phyloP scores from a whole-genome alignment of 1,140 invertebrate species.

The Drosophila parabipectinata region DNA sequence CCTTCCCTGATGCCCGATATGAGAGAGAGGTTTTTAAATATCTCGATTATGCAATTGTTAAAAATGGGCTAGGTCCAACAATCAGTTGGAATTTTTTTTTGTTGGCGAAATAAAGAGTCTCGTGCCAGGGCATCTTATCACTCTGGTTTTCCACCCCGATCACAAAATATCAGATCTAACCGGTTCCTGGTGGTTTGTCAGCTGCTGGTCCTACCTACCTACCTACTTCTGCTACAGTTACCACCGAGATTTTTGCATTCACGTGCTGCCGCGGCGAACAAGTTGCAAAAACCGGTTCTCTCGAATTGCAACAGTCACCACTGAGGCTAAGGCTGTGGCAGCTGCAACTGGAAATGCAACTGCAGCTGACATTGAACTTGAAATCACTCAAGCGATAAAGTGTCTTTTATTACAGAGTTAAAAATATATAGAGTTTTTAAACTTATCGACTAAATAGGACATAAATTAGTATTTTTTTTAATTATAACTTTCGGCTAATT shows the following conservation, averaged over 20 bases:
- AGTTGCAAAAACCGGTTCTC: conserved; percentile 64
- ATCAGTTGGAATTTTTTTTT: neutral
- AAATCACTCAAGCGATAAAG: conserved; percentile 31
- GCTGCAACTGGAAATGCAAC: conserved; percentile 49
- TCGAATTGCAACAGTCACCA: conserved; percentile 54
- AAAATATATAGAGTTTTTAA: neutral
- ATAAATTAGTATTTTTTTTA: too few species aligned
- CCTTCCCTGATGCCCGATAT: conserved; percentile 23
- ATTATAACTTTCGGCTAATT: neutral
- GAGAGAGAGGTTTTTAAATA: conserved; percentile 20
- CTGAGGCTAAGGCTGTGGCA: conserved; percentile 15
- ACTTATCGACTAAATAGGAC: neutral
- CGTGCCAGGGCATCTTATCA: conserved; percentile 21
- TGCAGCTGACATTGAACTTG: conserved; percentile 78
- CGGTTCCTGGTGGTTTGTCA: conserved; percentile 32
- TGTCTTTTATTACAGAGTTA: neutral
- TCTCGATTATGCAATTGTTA: conserved; percentile 19
- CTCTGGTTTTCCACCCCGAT: neutral
- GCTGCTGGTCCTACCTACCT: conserved; percentile 37
- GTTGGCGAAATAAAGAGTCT: conserved; percentile 14
- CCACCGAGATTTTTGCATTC: conserved; percentile 38
- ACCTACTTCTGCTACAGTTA: conserved; percentile 16
- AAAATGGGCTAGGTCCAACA: neutral
- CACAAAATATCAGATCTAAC: conserved; percentile 28
- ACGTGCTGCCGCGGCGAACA: conserved; percentile 46